Evolutionary conservation across 2,888 invertebrate species (phyloP).

Genomic region (Gisinianus flammeolus): DNA sequence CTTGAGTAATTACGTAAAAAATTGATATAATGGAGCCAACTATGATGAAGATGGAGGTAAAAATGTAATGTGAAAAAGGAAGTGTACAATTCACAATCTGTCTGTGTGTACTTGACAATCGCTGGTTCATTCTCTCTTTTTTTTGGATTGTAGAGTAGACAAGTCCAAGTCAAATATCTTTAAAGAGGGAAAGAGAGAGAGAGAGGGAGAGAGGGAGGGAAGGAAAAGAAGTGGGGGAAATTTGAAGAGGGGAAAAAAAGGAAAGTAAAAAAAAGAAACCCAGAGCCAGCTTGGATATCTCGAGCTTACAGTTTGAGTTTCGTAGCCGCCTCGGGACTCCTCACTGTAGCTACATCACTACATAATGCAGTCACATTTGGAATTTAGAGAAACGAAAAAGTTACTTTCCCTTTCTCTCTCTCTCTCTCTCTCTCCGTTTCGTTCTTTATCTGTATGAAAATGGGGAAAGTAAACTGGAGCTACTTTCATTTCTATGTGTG

Average conservation of each 20-base stretch:
- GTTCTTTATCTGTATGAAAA: not conserved
- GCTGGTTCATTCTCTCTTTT: no score
- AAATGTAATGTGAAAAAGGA: no score
- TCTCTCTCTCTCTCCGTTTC: constrained; percentile 7
- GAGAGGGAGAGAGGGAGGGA: not conserved
- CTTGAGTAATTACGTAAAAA: constrained; percentile 6
- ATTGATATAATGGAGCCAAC: constrained; percentile 1
- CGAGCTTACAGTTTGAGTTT: no score
- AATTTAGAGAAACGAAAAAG: not conserved
- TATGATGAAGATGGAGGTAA: constrained; percentile 2
- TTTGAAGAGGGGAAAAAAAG: not conserved
- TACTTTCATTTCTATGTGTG: not conserved
- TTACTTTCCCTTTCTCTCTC: constrained; percentile 6
- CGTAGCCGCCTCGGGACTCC: not conserved
- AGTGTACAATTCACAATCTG: no score
- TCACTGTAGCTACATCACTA: no score
- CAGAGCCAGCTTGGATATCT: no score
- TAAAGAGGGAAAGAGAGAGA: no score
- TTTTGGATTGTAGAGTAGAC: no score
- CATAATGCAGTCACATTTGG: constrained; percentile 5
- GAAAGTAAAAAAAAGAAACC: no score
- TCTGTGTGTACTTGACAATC: no score
- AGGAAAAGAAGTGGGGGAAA: not conserved
- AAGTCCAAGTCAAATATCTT: not conserved
- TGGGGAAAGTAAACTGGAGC: not conserved